Conservation (phyloP, 1,140 invertebrate genomes). For the Magallana ariakensis region DNA sequence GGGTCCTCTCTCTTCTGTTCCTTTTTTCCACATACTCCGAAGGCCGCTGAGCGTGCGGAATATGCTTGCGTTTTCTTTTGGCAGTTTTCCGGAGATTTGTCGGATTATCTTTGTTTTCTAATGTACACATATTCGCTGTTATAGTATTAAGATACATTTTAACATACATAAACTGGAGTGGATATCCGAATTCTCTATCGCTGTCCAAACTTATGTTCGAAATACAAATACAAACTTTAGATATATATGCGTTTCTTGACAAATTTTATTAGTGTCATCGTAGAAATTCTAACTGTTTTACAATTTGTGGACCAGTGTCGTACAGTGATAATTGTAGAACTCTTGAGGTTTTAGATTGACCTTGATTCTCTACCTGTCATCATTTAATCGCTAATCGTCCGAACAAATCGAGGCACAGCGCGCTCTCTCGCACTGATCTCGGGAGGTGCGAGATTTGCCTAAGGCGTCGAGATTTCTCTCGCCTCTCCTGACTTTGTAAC, state of each 20-base stretch:
- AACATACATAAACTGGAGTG: neutral
- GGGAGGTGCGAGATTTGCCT: neutral
- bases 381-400: constrained; percentile 20
- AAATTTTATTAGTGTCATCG: constrained; percentile 24
- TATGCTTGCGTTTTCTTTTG: constrained; percentile 32
- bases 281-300: neutral
- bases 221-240: neutral
- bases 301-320: neutral
- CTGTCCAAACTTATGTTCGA: neutral
- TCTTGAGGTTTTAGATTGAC: neutral
- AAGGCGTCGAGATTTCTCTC: constrained; percentile 5
- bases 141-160: neutral
- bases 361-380: neutral
- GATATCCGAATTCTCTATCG: too few species aligned
- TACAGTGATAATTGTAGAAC: constrained; percentile 21
- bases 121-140: neutral
- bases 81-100: neutral
- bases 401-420: neutral
- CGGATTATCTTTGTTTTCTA: neutral
- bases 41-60: constrained; percentile 14
- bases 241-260: neutral
- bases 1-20: constrained; percentile 29
- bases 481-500: neutral
- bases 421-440: neutral
- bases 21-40: constrained; percentile 23